A percentile compares a stretch with the other conserved stretches of the same genome.
These are phyloP conservation scores for Gymnopithys bicolor DNA, from an alignment of 2,797 vertebrate genomes.

Conservation along the genomic window DNA sequence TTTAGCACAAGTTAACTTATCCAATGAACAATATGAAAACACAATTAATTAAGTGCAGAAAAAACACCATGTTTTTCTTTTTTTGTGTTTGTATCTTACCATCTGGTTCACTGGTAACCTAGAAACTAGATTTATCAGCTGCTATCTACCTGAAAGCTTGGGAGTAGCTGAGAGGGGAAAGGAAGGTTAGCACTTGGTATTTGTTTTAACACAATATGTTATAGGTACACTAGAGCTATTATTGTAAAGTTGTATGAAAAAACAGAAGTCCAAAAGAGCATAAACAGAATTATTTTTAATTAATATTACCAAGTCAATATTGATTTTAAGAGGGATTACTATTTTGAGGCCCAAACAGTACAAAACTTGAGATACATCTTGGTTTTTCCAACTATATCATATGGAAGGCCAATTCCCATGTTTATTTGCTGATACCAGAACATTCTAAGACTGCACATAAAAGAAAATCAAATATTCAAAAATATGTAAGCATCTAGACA, in stretches of 20 bases:
- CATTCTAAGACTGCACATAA: background rate
- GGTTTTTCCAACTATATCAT: background rate
- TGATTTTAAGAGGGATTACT: background rate
- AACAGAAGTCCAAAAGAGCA: background rate
- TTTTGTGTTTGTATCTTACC: conserved; percentile 17
- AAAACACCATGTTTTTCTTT: background rate
- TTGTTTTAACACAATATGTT: background rate
- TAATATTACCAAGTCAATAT: background rate
- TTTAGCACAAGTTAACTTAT: conserved; percentile 35
- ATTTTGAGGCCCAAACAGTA: background rate
- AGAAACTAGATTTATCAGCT: conserved; percentile 64
- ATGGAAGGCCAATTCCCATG: background rate
- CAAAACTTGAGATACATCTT: background rate
- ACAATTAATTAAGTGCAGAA: conserved; percentile 42
- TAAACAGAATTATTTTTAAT: background rate
- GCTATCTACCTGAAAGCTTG: conserved; percentile 43
- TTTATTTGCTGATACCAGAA: background rate
- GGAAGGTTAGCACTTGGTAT: background rate
- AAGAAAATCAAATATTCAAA: background rate
- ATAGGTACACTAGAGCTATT: background rate
- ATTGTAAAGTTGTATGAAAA: background rate
- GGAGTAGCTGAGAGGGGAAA: background rate
- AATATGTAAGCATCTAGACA: background rate
- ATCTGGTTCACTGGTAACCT: conserved; percentile 58
- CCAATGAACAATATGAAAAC: conserved; percentile 51